Evolutionary conservation across 2,888 invertebrate species (phyloP).

Genomic region (Pristionchus mayeri): DNA sequence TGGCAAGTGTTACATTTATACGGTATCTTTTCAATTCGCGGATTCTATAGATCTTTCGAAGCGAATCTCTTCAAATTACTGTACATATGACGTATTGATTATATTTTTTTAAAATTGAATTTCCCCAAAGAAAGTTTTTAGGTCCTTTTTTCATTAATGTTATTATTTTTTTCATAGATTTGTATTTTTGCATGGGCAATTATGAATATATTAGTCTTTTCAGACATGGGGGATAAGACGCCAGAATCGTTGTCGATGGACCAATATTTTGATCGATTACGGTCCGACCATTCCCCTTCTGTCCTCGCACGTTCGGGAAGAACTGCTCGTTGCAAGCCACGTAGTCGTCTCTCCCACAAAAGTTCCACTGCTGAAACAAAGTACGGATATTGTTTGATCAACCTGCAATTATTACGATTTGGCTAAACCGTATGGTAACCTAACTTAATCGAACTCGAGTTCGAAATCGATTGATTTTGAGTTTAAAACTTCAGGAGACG

Average conservation of each 20-base stretch:
- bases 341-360: not conserved
- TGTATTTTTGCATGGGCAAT: not conserved
- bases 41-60: not conserved
- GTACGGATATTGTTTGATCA: not conserved
- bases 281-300: slow-evolving; percentile 1
- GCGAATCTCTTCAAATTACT: not conserved
- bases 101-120: too few relatives aligned
- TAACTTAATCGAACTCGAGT: too few relatives aligned
- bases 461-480: not conserved
- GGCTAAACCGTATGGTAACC: too few relatives aligned
- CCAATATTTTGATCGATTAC: slow-evolving; percentile 26
- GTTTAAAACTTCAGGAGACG: not conserved
- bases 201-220: not conserved
- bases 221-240: slow-evolving; percentile 40
- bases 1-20: not conserved
- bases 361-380: not conserved
- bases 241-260: slow-evolving; percentile 26
- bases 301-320: slow-evolving; percentile 22
- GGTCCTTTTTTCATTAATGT: not conserved
- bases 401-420: too few relatives aligned
- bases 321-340: slow-evolving; percentile 28
- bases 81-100: not conserved
- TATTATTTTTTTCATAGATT: not conserved
- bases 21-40: not conserved
- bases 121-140: too few relatives aligned